Percentiles rank a stretch among this genome's conserved stretches.
These are phyloP conservation scores for Cheirogaleus major DNA, from an alignment of 2,797 vertebrate genomes.

Conservation along the genomic window DNA sequence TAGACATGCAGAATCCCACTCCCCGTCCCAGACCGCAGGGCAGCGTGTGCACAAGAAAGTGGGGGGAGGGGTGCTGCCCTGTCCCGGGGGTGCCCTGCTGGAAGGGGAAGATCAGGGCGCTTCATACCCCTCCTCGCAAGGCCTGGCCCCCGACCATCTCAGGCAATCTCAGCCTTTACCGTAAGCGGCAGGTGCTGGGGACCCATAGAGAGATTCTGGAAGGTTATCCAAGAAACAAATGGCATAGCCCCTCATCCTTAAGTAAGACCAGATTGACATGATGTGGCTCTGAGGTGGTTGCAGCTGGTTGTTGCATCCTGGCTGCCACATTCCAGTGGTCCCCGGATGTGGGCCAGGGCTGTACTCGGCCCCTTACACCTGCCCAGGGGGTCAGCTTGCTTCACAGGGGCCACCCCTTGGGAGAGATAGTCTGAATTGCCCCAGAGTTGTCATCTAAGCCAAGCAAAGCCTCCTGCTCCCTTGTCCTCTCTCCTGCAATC, in stretches of 20 bases:
- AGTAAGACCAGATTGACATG: neutral
- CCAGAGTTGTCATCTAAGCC: neutral
- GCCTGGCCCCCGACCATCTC: neutral
- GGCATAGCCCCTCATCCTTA: neutral
- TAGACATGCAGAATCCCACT: neutral
- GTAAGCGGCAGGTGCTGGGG: neutral
- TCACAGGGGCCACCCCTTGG: neutral
- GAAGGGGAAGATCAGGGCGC: no score
- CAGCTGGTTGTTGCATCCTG: rapidly evolving
- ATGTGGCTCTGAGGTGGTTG: rapidly evolving
- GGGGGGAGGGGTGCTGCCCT: rapidly evolving
- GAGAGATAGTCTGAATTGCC: neutral
- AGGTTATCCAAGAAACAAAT: neutral
- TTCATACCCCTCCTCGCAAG: rapidly evolving
- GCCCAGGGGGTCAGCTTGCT: neutral
- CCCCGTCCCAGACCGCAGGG: neutral
- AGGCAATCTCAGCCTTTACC: neutral
- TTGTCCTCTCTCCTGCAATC: rapidly evolving
- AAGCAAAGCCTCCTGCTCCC: neutral
- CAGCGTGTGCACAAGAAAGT: rapidly evolving
- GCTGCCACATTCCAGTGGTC: neutral
- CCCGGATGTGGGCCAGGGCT: neutral
- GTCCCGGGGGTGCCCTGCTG: no score
- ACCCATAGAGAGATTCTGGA: no score
- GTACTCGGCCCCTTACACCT: no score